Percentiles rank a stretch among this genome's conserved stretches.
These are phyloP conservation scores for Tapera naevia DNA, from an alignment of 2,797 vertebrate genomes.

Conservation along the genomic window DNA sequence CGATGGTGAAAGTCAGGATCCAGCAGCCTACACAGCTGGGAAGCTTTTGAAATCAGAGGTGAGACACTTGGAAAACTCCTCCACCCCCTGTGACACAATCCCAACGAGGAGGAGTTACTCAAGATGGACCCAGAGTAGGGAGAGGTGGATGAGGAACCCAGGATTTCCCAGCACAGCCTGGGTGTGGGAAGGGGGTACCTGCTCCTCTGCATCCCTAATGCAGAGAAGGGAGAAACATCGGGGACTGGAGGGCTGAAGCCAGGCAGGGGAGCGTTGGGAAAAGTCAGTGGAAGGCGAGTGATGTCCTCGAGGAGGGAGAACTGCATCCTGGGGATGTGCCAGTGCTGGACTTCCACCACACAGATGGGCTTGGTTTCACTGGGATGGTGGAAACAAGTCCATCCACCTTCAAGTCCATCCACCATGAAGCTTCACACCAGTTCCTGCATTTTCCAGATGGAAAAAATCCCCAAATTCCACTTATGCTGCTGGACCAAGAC, in stretches of 20 bases:
- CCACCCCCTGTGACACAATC: background rate
- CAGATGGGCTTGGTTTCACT: background rate
- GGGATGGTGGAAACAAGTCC: background rate
- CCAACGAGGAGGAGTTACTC: background rate
- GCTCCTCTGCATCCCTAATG: background rate
- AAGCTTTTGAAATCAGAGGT: background rate
- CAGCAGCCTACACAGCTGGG: background rate
- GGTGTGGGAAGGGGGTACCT: background rate
- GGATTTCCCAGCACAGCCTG: background rate
- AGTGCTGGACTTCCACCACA: background rate
- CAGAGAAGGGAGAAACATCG: background rate
- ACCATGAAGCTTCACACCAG: fast-evolving
- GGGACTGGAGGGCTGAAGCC: background rate
- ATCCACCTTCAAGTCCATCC: background rate
- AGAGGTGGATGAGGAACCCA: background rate
- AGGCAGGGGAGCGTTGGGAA: background rate
- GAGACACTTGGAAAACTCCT: background rate
- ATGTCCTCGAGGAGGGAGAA: background rate
- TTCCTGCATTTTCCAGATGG: background rate
- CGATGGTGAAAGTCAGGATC: fast-evolving
- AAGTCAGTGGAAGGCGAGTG: background rate
- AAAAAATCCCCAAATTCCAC: background rate
- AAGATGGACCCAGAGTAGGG: background rate
- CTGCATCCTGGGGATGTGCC: background rate
- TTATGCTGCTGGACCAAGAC: background rate